Base-by-base conservation (phyloP, 2,797 vertebrate genomes). In the Clarias platycephalus region DNA sequence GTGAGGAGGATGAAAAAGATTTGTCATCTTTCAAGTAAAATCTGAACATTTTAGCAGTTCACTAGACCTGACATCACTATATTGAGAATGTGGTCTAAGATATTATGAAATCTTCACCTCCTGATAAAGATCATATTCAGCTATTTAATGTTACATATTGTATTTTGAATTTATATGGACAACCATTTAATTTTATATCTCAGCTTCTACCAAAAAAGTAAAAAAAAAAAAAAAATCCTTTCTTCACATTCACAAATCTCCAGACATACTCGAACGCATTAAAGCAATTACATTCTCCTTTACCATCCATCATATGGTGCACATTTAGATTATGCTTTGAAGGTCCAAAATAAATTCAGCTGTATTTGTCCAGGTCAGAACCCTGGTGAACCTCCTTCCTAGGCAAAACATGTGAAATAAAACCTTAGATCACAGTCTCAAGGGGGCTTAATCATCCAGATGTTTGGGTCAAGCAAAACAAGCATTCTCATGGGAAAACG, bases 11-110 rank as follows among this genome's bases (percentile, higher is more conserved):
- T 84, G 74, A 82, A 86, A 90, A 62, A 89, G 88, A 91, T 91
- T 89, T 90, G 72, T 62, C 74, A 85, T 89, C 88, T 91, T 85
- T 87, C 31, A 68, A 82, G 83, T 82, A 88, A 86, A 81, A 86
- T 89, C 88, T 88, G 22, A 72, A 76, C 34, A 72, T 91, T 87
- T 40, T 89, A 90, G 85, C 79, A 6, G 86, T 88, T 63, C 37
- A 67, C 62, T 28, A 49, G 26, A 81, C 62, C 40, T 22, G 44
- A 49, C 64, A 80, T 57, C 26, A n/a, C 22, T 34, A 34, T 62
- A 82, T 67, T 68, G 7, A 24, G 58, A 63, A 83, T 81, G 58
- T 20, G n/a, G 31, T 84, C n/a, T 20, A 15, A 55, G 84, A 85
- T 49, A 86, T 83, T 82, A 77, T 24, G 44, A 40, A 75, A 75